phyloP scores from a whole-genome alignment of 2,113 vertebrate genomes.

The Bubo blakistoni region DNA sequence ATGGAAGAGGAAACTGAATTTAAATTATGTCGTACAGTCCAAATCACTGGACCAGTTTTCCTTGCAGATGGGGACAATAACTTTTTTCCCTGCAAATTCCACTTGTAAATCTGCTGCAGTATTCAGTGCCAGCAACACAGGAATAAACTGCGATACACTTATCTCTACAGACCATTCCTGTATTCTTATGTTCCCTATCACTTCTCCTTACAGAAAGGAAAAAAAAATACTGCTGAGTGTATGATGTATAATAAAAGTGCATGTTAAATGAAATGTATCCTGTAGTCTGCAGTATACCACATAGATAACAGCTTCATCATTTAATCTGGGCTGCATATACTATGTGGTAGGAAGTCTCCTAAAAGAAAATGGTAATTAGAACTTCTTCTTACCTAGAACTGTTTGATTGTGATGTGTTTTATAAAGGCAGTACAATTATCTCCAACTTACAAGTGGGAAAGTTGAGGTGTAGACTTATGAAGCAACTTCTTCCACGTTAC shows the following conservation, averaged over 20 bases:
- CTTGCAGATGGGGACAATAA: conserved; percentile 11
- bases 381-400: neutral
- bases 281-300: neutral
- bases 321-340: neutral
- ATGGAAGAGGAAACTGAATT: neutral
- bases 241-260: neutral
- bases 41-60: neutral
- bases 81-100: conserved; percentile 3
- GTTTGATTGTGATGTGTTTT: neutral
- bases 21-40: neutral
- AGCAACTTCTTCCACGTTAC: neutral
- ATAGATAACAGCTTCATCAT: neutral
- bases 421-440: neutral
- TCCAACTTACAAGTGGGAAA: neutral
- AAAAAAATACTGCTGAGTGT: neutral
- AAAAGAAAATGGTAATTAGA: neutral
- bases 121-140: neutral
- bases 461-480: neutral
- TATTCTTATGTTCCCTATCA: neutral
- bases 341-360: neutral
- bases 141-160: conserved; percentile 36
- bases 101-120: conserved; percentile 29
- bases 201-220: conserved; percentile 1
- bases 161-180: conserved; percentile 19
- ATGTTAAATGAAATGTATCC: neutral